Base-by-base conservation (phyloP, 2,113 vertebrate species). In the Dromaius novaehollandiae region DNA sequence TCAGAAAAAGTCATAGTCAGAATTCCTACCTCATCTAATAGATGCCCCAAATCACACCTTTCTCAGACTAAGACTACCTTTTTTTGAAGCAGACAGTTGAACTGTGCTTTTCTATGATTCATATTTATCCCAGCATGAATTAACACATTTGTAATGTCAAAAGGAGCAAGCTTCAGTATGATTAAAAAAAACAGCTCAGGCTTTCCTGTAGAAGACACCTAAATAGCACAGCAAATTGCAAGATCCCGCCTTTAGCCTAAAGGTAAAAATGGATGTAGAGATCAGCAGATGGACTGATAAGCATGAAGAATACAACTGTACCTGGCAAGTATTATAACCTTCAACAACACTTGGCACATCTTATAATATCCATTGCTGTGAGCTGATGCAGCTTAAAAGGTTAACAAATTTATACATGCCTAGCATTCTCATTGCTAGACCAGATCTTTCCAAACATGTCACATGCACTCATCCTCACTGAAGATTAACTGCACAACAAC, bases 221-320 rank as follows among this genome's bases (percentile, higher is more conserved):
- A 88, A 95, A 90, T 26, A 75, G 25, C 73, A 66, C 44, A 30
- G 79, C 46, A 89, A 96, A 86, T 61, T 84, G 50, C 16, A 82
- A 85, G 65, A 88, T 86, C 25, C 9, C 40, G 12, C 32, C 79
- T 91, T 85, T 85, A 86, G 70, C 64, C 74, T 63, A 21, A 0
- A 5, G 79, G 74, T 89, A 92, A 94, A 93, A 93, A n/a, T 17
- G 91, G 71, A 44, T 78, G 61, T 82, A 82, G 77, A 93, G 60
- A 94, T 91, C 88, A 95, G 80, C 48, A 97, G 88, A 92, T 48
- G 56, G 76, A 76, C 64, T 79, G 88, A 96, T 90, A 96, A 93
- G 56, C 71, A 50, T 48, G 65, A 89, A 88, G 50, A 90, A 87
- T 74, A 90, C 66, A 95, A 73, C 40, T 65, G 58, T 87, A 89